Base-by-base conservation (phyloP, 2,797 vertebrate species). In the Pygocentrus nattereri region DNA sequence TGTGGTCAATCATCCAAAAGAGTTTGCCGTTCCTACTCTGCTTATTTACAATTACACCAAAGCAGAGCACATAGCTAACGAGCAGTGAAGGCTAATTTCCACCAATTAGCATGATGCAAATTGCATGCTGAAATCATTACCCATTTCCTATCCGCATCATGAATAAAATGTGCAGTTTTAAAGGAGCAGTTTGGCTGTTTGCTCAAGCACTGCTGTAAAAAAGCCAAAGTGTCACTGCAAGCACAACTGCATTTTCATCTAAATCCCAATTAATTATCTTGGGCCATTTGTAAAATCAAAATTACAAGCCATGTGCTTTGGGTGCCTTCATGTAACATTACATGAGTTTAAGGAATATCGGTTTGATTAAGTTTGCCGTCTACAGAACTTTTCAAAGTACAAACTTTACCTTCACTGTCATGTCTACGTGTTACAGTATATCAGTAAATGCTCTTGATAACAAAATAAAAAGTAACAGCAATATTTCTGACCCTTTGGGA, bases 31-130 rank as follows among this genome's bases (percentile, higher is more conserved):
- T 38, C 19, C 5, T 54, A 21, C 19, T 11, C 13, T 70, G 68
- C 49, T 31, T 11, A 72, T 21, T 72, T 34, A 72, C 25, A 19
- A 31, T 15, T 73, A 52, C 50, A 73, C 27, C 30, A n/a, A 73
- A 73, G 50, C 30, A 56, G 1, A 7, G 21, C 70, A 56, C 21
- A 23, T 23, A 44, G 65, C 65, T 68, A 68, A 68, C 21, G 13
- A 56, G 30, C 56, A 50, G 25, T 70, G 68, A 70, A 49, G 23
- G 38, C n/a, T 47, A 47, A 47, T 69, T 47, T 47, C n/a, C 44
- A 23, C 41, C 25, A 16, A 71, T 71, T 52, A 49, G 23, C 49
- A 52, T 19, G 69, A 52, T 30, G 23, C 68, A 70, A 23, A 49
- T 23, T 44, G 31, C 64, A 67, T 38, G 21, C 65, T 4, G 15